A percentile compares a stretch with the other conserved stretches of the same genome.
Conservation (phyloP, 2,113 vertebrate genomes). For the Oreochromis aureus region DNA sequence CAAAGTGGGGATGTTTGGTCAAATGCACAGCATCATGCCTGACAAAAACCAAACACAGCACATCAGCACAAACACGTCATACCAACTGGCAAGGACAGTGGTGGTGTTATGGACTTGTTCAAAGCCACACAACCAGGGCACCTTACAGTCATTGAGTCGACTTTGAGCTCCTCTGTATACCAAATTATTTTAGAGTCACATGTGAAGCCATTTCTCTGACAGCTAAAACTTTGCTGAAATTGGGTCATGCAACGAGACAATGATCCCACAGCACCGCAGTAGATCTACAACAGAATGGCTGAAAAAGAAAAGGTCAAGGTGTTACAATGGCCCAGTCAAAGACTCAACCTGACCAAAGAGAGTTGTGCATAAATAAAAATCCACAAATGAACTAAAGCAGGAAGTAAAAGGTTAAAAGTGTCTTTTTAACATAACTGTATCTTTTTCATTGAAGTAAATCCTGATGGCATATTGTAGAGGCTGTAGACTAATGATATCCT, state of each 20-base stretch:
- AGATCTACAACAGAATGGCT: neutral
- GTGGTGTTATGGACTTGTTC: neutral
- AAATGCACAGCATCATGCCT: neutral
- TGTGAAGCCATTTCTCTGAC: neutral
- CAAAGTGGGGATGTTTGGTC: neutral
- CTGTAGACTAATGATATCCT: neutral
- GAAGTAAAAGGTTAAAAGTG: neutral
- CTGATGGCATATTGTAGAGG: neutral
- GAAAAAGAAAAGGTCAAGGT: neutral
- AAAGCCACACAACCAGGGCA: neutral
- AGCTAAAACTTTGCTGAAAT: neutral
- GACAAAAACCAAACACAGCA: neutral
- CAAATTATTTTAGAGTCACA: neutral
- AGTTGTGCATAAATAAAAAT: neutral
- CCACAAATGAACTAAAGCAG: neutral
- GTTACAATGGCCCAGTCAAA: neutral
- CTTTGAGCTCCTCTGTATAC: neutral
- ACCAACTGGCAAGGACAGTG: neutral
- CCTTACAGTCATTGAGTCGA: neutral
- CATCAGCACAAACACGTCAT: neutral
- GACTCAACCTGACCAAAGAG: neutral
- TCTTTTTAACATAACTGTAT: neutral
- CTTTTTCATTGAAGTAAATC: neutral
- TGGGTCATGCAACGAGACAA: neutral
- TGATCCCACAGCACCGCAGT: neutral